Base-by-base conservation (phyloP, 2,113 vertebrate species). In the Pongo abelii region DNA sequence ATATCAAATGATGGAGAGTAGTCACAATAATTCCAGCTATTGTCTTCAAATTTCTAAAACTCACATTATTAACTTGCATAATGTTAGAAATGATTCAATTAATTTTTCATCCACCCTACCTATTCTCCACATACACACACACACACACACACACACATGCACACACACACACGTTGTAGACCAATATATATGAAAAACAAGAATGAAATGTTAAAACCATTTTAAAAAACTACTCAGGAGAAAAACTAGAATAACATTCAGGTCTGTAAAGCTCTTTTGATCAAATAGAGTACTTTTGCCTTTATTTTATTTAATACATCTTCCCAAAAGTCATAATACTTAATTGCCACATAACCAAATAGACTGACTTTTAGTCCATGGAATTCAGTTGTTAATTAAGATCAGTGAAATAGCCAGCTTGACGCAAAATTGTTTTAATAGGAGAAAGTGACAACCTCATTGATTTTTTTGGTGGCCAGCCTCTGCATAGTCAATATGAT, bases 361-460 rank as follows among this genome's bases (percentile, higher is more conserved):
- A 83, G 20, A 87, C 70, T 95, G 43, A 86, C 59, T 40, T 70
- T 80, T 97, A 72, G 40, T 55, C 13, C 52, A 80, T 35, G 30
- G 61, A 84, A 93, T 97, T 96, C 79, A 92, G 38, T 64, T 95
- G 86, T 96, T 97, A 96, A 94, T 97, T 96, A 97, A 96, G 85
- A 94, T 91, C 57, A 88, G 84, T 67, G 64, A 94, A 97, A 93
- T 93, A 96, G 91, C 35, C 52, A 88, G 5, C 14, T 84, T 94
- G 89, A 94, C 52, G 67, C 40, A 91, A 80, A 95, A 89, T 93
- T 95, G 64, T 97, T 96, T 96, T 96, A 94, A 93, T 74, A 95
- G 86, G 59, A 89, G 59, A 93, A 97, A 96, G 61, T 89, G 75
- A 94, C 78, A 94, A 84, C 20, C 74, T 95, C 50, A 96, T 95